Evolutionary conservation across 2,888 invertebrate genomes (phyloP).

Genomic region (Imbricaverruca yamaguchii): DNA sequence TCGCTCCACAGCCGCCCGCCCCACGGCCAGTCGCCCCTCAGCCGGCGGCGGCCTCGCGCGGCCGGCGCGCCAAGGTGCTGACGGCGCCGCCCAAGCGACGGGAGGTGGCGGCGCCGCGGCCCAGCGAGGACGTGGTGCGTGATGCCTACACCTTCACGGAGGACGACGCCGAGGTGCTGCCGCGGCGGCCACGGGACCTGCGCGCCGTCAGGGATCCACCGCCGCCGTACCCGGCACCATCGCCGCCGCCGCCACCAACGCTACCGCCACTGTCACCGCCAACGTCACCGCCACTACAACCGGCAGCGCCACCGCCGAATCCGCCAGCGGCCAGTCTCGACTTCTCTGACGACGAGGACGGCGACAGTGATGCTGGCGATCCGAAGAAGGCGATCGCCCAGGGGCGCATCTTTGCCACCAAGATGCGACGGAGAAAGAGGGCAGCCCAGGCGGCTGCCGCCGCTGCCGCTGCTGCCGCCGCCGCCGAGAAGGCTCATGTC

Average conservation of each 20-base stretch:
- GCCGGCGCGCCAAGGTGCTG: neutral
- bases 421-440: neutral
- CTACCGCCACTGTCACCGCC: too few relatives aligned
- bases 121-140: too few relatives aligned
- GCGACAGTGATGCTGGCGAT: slow-evolving; percentile 3
- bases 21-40: neutral
- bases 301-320: too few relatives aligned
- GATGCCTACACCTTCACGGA: slow-evolving; percentile 10
- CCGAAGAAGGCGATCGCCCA: slow-evolving; percentile 18
- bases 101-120: too few relatives aligned
- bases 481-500: neutral
- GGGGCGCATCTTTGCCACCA: slow-evolving; percentile 14
- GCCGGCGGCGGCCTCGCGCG: neutral
- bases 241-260: neutral
- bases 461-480: neutral
- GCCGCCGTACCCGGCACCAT: neutral
- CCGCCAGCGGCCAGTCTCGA: too few relatives aligned
- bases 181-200: too few relatives aligned
- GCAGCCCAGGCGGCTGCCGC: neutral
- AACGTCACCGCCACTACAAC: too few relatives aligned
- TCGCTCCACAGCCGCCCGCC: neutral
- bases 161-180: neutral
- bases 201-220: neutral
- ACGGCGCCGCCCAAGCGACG: too few relatives aligned
- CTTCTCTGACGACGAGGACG: neutral